Base-by-base conservation (phyloP, 2,113 vertebrate genomes). In the Bufo gargarizans region DNA sequence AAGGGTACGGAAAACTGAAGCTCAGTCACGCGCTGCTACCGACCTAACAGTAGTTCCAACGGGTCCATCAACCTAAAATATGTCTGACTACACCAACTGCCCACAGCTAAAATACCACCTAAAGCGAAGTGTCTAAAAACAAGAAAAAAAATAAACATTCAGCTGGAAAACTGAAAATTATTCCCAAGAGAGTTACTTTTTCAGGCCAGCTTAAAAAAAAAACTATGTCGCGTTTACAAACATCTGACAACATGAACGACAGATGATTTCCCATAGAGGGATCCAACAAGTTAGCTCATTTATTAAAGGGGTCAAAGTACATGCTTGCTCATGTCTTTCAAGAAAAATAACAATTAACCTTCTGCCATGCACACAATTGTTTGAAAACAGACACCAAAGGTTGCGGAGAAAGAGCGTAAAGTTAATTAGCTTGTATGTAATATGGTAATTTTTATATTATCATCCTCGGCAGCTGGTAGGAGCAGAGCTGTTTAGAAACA, bases 301-400 rank as follows among this genome's bases (percentile, higher is more conserved):
- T 93, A 89, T 92, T 6, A 49, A 89, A 90, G 89, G 86, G 92
- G 88, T 89, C 71, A 78, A 85, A 90, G 90, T 89, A 81, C 89
- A 91, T 90, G 86, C 91, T 92, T 91, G 91, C 89, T 91, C 91
- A 90, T 92, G 92, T 92, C 93, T 93, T 94, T 93, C 91, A 92
- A 89, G 92, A 93, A 88, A 83, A 88, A 88, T 77, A 90, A 93
- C 90, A 94, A 94, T 93, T 93, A 93, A 92, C 92, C 91, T 94
- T 91, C 91, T 93, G 92, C 89, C 92, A 90, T 77, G 83, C 89
- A 91, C 89, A 89, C 91, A 92, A 90, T 90, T 91, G 92, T 91
- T 90, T 93, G 90, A 92, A 91, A 91, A 89, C 58, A 89, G 79
- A 91, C 90, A 90, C 91, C 81, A 91, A 91, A 91, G 92, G 86